Evolutionary conservation across 1,140 invertebrate genomes (phyloP).

Genomic region (Drosophila pseudoananassae): DNA sequence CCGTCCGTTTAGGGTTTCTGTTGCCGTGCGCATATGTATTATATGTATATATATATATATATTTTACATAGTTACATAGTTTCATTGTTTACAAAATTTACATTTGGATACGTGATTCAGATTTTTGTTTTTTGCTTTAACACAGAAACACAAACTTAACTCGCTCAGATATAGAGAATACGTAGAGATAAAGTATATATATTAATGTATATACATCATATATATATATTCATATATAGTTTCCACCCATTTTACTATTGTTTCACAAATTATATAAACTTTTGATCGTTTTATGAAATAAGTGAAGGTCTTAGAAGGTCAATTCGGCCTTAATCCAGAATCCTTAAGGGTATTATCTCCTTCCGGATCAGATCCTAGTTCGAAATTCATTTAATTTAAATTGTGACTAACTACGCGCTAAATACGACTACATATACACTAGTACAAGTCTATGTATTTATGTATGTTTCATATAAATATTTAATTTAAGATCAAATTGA

Average conservation of each 20-base stretch:
- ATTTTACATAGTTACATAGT: conserved; percentile 49
- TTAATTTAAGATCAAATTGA: conserved; percentile 57
- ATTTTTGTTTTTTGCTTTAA: conserved; percentile 6
- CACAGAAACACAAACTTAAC: conserved; percentile 12
- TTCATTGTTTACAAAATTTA: conserved; percentile 41
- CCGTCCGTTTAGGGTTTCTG: conserved; percentile 13
- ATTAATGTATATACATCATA: conserved; percentile 1
- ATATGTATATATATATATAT: conserved; percentile 25
- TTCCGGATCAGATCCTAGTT: conserved; percentile 20
- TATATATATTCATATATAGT: conserved; percentile 1
- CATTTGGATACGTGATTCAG: conserved; percentile 8
- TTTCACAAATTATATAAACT: conserved; percentile 4
- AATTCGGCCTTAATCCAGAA: background rate
- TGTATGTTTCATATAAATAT: conserved; percentile 41
- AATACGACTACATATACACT: conserved; percentile 47
- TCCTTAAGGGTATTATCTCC: conserved; percentile 2
- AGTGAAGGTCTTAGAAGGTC: conserved; percentile 1
- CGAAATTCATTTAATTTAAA: conserved; percentile 77
- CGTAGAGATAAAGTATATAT: conserved; percentile 2
- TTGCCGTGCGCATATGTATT: conserved; percentile 45
- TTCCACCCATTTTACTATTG: conserved; percentile 3
- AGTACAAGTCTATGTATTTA: conserved; percentile 6
- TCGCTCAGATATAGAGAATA: background rate
- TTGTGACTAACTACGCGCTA: conserved; percentile 80
- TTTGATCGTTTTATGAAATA: conserved; percentile 17